Conservation (phyloP, 2,797 vertebrate genomes). For the Microctenopoma lineatum region DNA sequence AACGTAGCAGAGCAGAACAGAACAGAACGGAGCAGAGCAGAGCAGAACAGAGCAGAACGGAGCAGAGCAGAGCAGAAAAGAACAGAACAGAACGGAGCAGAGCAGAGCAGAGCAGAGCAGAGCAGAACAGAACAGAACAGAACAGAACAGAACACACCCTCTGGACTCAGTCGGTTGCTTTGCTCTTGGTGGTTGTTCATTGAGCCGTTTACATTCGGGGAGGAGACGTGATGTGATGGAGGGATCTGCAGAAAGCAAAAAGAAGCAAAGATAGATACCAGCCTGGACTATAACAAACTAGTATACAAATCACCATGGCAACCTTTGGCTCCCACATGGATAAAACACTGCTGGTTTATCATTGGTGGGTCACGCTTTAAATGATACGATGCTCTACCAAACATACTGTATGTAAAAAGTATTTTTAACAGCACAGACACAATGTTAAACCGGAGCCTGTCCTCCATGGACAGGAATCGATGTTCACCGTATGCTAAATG, state of each 20-base stretch:
- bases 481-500: conserved; percentile 19
- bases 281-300: background rate
- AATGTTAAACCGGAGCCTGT: background rate
- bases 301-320: conserved; percentile 25
- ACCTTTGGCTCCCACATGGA: conserved; percentile 10
- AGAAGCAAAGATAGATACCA: conserved; percentile 31
- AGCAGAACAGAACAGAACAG: no score
- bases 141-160: conserved; percentile 82
- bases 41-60: no score
- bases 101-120: no score
- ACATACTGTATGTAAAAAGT: background rate
- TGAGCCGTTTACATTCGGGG: conserved; percentile 87
- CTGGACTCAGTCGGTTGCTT: conserved; percentile 84
- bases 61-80: no score
- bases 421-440: background rate
- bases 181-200: conserved; percentile 79
- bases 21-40: no score
- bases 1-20: no score
- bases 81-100: background rate
- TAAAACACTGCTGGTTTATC: background rate
- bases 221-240: conserved; percentile 82
- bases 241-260: conserved; percentile 81
- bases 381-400: background rate
- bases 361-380: background rate
- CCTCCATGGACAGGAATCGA: conserved; percentile 32